Conservation (phyloP, 1,140 invertebrate species). For the Drosophila sucinea region DNA sequence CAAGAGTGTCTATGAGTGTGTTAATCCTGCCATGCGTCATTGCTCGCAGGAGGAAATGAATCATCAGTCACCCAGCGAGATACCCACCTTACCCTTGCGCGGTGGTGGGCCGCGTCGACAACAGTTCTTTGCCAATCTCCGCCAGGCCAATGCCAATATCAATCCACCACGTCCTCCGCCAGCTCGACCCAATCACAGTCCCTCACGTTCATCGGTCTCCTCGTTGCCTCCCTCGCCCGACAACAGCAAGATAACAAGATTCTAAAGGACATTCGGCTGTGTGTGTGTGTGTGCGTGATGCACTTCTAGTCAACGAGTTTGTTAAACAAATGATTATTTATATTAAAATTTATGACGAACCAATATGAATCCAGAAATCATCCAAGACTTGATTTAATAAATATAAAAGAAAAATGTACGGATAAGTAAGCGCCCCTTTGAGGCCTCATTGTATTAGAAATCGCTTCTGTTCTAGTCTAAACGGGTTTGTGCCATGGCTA, state of each 20-base stretch:
- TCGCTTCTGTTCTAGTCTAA: slow-evolving; percentile 2
- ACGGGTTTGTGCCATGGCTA: not conserved
- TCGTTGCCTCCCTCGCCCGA: slow-evolving; percentile 75
- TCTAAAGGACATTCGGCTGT: slow-evolving; percentile 31
- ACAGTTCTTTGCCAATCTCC: slow-evolving; percentile 81
- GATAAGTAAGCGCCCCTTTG: no score
- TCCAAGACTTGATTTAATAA: slow-evolving; percentile 23
- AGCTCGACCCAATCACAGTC: slow-evolving; percentile 62
- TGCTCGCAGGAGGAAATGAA: slow-evolving; percentile 71
- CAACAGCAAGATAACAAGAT: slow-evolving; percentile 77
- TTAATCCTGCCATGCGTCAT: slow-evolving; percentile 82
- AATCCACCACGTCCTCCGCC: slow-evolving; percentile 75
- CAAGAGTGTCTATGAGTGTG: slow-evolving; percentile 82
- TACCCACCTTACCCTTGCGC: slow-evolving; percentile 78
- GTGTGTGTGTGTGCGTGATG: not conserved
- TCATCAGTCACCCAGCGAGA: slow-evolving; percentile 81
- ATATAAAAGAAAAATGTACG: not conserved
- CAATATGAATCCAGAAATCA: slow-evolving; percentile 17
- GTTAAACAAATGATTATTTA: slow-evolving; percentile 30
- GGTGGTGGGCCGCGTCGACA: slow-evolving; percentile 75
- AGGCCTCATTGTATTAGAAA: not conserved
- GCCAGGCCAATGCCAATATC: slow-evolving; percentile 79
- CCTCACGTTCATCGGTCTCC: slow-evolving; percentile 66
- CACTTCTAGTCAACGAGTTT: slow-evolving; percentile 64
- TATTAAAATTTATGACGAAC: slow-evolving; percentile 38